phyloP scores from a whole-genome alignment of 2,797 vertebrate species.

The Babyrousa celebensis region DNA sequence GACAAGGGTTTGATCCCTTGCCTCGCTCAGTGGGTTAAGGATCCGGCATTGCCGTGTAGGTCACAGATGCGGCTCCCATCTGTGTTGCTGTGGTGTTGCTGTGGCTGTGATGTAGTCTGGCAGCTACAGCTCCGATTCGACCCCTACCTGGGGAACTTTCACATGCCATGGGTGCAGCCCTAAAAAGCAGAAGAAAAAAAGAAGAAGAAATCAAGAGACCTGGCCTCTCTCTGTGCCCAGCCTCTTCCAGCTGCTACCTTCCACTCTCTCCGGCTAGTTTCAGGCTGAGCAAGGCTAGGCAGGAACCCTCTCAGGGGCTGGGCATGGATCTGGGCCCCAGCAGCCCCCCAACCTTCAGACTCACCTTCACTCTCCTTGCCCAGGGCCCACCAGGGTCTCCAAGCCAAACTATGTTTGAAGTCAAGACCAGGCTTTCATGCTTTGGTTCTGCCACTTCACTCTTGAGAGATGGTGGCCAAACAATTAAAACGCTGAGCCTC shows the following conservation, averaged over 20 bases:
- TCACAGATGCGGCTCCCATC: too few species aligned
- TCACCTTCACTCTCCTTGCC: not conserved
- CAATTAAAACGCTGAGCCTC: conserved; percentile 5
- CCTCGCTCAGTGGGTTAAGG: too few species aligned
- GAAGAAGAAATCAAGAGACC: not conserved
- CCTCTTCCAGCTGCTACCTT: not conserved
- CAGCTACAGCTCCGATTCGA: too few species aligned
- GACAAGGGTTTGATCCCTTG: too few species aligned
- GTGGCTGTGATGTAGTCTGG: too few species aligned
- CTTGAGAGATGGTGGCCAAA: not conserved
- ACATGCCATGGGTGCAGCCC: too few species aligned
- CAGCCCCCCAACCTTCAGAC: not conserved
- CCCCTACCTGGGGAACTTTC: too few species aligned
- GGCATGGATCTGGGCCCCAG: not conserved
- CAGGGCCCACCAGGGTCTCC: not conserved
- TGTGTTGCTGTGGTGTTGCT: too few species aligned
- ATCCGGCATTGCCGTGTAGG: too few species aligned
- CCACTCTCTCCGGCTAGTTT: not conserved
- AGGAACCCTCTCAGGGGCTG: not conserved
- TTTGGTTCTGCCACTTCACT: not conserved
- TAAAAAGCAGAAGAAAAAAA: too few species aligned
- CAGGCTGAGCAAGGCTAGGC: too few species aligned
- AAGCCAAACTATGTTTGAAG: not conserved
- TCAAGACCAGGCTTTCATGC: not conserved
- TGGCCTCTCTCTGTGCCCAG: not conserved